Conservation (phyloP, 2,888 invertebrate species). For the Caradrina clavipalpis region DNA sequence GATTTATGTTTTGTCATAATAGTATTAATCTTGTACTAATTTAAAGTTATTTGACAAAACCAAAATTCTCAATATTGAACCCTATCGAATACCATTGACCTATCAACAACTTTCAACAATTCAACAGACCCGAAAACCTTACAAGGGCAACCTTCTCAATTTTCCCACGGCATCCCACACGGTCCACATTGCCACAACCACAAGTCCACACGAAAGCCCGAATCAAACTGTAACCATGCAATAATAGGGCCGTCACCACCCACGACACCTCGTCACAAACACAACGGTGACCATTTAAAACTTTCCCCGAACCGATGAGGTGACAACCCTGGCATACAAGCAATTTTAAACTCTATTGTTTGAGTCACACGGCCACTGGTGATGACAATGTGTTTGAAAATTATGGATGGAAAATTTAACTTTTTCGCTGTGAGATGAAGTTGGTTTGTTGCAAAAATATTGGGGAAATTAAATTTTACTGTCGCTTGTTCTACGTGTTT, state of each 20-base stretch:
- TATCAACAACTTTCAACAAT: background rate
- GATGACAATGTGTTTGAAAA: constrained; percentile 12
- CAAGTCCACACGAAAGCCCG: constrained; percentile 47
- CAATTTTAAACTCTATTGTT: constrained; percentile 45
- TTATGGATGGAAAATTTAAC: constrained; percentile 38
- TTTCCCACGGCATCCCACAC: background rate
- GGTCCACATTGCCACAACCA: constrained; percentile 15
- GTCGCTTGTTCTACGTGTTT: background rate
- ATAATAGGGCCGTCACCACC: constrained; percentile 80
- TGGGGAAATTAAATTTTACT: constrained; percentile 8
- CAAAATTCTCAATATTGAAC: no score
- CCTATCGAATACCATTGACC: no score
- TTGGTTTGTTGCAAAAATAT: constrained; percentile 24
- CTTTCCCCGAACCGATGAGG: constrained; percentile 67
- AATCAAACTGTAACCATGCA: constrained; percentile 71
- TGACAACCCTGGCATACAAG: constrained; percentile 25
- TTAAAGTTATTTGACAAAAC: background rate
- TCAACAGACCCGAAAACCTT: background rate
- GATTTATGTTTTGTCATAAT: no score
- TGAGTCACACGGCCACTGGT: constrained; percentile 15
- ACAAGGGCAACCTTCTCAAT: background rate
- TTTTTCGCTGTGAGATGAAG: constrained; percentile 12
- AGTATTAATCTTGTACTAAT: background rate
- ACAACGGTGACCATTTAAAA: constrained; percentile 82
- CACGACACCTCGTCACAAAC: constrained; percentile 77